Conservation (phyloP, 1,140 invertebrate species). For the Conus ventricosus region DNA sequence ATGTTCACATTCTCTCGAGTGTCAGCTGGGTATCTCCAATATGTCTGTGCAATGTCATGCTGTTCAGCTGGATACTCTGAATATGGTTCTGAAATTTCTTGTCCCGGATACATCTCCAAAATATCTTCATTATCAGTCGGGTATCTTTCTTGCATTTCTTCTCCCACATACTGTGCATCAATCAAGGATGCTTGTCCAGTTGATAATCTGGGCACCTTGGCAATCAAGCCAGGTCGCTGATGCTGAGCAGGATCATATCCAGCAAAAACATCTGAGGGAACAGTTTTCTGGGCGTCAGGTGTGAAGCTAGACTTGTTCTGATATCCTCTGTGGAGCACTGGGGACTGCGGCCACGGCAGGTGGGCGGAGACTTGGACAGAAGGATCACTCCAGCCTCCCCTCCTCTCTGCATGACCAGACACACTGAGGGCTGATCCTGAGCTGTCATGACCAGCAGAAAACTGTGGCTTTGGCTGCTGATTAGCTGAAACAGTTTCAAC, state of each 20-base stretch:
- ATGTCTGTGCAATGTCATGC: too few relatives aligned
- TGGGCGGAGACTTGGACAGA: not conserved
- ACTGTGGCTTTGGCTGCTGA: not conserved
- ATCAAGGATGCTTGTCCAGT: not conserved
- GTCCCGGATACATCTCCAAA: too few relatives aligned
- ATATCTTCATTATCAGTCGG: too few relatives aligned
- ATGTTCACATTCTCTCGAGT: too few relatives aligned
- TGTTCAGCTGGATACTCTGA: too few relatives aligned
- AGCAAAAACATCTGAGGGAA: not conserved
- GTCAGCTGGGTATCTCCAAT: too few relatives aligned
- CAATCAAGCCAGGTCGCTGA: not conserved
- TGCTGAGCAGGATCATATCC: not conserved
- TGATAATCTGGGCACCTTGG: not conserved
- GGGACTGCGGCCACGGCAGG: not conserved
- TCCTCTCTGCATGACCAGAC: not conserved
- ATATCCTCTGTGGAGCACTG: not conserved
- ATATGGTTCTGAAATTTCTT: too few relatives aligned
- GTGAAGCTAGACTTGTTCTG: not conserved
- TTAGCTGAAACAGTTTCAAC: not conserved
- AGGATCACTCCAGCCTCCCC: not conserved
- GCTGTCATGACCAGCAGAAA: not conserved
- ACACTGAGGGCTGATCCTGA: not conserved
- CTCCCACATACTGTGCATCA: too few relatives aligned
- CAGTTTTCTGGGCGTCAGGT: not conserved
- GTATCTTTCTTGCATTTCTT: too few relatives aligned